These are phyloP conservation scores for Drosophila setosimentum DNA, from an alignment of 2,888 invertebrate species.

Conservation along the genomic window DNA sequence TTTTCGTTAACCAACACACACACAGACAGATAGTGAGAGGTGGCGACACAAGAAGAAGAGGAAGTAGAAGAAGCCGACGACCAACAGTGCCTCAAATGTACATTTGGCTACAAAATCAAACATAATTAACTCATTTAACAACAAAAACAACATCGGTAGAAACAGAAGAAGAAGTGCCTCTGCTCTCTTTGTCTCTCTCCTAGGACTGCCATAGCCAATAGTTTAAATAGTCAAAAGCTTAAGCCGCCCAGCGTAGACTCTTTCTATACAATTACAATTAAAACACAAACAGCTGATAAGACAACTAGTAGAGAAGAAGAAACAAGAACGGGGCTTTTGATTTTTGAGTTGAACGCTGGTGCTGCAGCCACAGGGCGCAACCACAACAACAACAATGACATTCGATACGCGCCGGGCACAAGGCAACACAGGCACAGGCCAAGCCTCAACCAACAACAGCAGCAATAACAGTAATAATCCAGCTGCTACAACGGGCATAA, in stretches of 20 bases:
- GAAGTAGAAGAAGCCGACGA: slow-evolving; percentile 54
- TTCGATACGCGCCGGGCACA: slow-evolving; percentile 83
- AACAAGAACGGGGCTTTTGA: slow-evolving; percentile 55
- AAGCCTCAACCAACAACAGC: slow-evolving; percentile 56
- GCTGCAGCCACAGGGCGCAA: slow-evolving; percentile 54
- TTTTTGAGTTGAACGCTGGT: slow-evolving; percentile 37
- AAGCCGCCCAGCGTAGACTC: slow-evolving; percentile 74
- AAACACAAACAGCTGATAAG: slow-evolving; percentile 28
- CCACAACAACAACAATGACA: slow-evolving; percentile 84
- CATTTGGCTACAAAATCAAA: slow-evolving; percentile 50
- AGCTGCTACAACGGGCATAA: slow-evolving; percentile 54
- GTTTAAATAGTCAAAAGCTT: slow-evolving; percentile 55
- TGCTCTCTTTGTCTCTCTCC: slow-evolving; percentile 34
- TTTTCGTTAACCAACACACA: slow-evolving; percentile 30
- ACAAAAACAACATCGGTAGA: slow-evolving; percentile 26
- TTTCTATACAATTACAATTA: slow-evolving; percentile 59
- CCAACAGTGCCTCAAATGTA: slow-evolving; percentile 72
- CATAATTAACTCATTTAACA: slow-evolving; percentile 48
- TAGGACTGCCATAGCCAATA: slow-evolving; percentile 71
- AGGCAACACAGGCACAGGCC: slow-evolving; percentile 62
- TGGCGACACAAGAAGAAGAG: slow-evolving; percentile 19
- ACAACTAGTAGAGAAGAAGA: slow-evolving; percentile 27
- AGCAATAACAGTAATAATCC: slow-evolving; percentile 46
- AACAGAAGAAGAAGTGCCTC: slow-evolving; percentile 12
- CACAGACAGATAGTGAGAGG: slow-evolving; percentile 6